These are phyloP conservation scores for Kryptolebias ocellatus DNA, from an alignment of 2,797 vertebrate species.

Conservation along the genomic window DNA sequence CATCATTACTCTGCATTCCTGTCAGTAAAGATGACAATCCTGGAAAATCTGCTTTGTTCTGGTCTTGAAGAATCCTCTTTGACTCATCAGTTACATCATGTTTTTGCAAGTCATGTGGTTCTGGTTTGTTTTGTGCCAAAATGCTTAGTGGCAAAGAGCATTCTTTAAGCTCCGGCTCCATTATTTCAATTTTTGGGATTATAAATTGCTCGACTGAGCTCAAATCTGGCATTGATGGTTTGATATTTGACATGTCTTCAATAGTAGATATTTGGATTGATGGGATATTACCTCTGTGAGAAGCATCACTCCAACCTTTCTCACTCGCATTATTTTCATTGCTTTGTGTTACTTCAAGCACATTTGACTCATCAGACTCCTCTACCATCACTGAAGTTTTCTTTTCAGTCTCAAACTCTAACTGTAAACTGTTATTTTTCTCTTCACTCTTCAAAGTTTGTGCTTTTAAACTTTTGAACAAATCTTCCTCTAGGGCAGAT, in stretches of 20 bases:
- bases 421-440: conserved; percentile 29
- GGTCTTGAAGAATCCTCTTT: conserved; percentile 30
- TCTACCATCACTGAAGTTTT: conserved; percentile 13
- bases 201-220: conserved; percentile 50
- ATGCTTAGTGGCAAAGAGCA: conserved; percentile 49
- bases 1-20: conserved; percentile 45
- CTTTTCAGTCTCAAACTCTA: conserved; percentile 35
- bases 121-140: conserved; percentile 49
- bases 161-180: conserved; percentile 71
- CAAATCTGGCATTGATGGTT: conserved; percentile 42
- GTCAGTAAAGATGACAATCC: conserved; percentile 32
- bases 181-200: conserved; percentile 65
- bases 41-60: conserved; percentile 16
- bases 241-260: conserved; percentile 54
- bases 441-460: conserved; percentile 20
- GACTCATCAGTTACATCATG: conserved; percentile 48
- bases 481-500: conserved; percentile 25
- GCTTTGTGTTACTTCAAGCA: conserved; percentile 25
- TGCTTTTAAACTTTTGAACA: conserved; percentile 24
- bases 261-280: conserved; percentile 60
- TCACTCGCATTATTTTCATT: conserved; percentile 23
- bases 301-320: conserved; percentile 16
- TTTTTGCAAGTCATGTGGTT: conserved; percentile 41
- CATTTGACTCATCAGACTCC: conserved; percentile 39
- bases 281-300: conserved; percentile 62